Evolutionary conservation across 2,113 vertebrate species (phyloP).

Genomic region (Nesogale talazaci): DNA sequence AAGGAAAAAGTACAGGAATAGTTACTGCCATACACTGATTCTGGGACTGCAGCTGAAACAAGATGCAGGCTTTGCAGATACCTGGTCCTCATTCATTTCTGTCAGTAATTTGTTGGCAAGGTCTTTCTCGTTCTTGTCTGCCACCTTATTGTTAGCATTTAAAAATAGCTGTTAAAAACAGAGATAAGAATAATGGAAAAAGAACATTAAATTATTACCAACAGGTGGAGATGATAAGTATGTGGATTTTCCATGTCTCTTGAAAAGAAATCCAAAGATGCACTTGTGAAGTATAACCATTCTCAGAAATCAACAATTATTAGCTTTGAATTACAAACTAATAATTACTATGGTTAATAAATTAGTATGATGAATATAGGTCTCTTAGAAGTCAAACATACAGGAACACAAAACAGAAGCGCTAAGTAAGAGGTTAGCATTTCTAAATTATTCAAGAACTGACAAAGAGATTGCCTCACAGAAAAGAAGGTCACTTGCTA

Average conservation of each 20-base stretch:
- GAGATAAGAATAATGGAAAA: slow-evolving; percentile 91
- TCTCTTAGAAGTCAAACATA: background rate
- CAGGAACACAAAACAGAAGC: slow-evolving; percentile 30
- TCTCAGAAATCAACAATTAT: slow-evolving; percentile 53
- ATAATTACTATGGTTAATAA: background rate
- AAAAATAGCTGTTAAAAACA: slow-evolving; percentile 96
- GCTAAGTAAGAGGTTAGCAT: slow-evolving; percentile 36
- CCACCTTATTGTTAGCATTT: slow-evolving; percentile 96
- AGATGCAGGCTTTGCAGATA: slow-evolving; percentile 89
- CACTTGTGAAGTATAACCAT: slow-evolving; percentile 51
- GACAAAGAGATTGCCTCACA: slow-evolving; percentile 11
- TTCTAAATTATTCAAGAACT: slow-evolving; percentile 51
- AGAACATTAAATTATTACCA: slow-evolving; percentile 84
- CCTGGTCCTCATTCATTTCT: slow-evolving; percentile 99
- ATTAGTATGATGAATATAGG: background rate
- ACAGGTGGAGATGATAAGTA: slow-evolving; percentile 74
- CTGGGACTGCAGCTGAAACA: slow-evolving; percentile 83
- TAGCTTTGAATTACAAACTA: slow-evolving; percentile 34
- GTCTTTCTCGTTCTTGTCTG: slow-evolving; percentile 99
- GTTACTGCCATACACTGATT: slow-evolving; percentile 80
- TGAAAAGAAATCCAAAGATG: slow-evolving; percentile 46
- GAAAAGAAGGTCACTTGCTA: slow-evolving; percentile 29
- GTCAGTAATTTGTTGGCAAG: slow-evolving; percentile 99
- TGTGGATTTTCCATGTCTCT: slow-evolving; percentile 73
- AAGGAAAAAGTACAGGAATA: slow-evolving; percentile 91